Evolutionary conservation across 1,140 invertebrate genomes (phyloP), one percentile per base, ranked within the genome.

Genomic region (Cataglyphis hispanica): DNA sequence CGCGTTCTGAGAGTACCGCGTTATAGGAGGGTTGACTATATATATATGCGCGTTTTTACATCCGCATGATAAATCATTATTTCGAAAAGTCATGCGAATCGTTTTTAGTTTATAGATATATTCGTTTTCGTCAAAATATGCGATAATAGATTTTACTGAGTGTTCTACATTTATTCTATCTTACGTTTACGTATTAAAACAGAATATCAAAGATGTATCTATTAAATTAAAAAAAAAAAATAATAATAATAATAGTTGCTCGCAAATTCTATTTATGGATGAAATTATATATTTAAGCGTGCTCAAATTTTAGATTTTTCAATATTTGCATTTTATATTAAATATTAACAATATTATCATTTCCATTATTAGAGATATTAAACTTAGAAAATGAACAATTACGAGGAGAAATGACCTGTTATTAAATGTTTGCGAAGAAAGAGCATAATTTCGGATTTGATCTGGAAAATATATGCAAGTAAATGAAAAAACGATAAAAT

Each of bases 21-120:
- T n/a, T n/a, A n/a, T n/a, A n/a, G n/a, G n/a, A n/a, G n/a, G n/a
- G n/a, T n/a, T n/a, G n/a, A n/a, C n/a, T n/a, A n/a, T n/a, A n/a
- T n/a, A n/a, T n/a, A n/a, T n/a, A n/a, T n/a, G 7, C 16, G 10
- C 64, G 19, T 72, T 72, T 81, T 70, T 81, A 80, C 22, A 31
- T n/a, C 31, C 2, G 37, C 40, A 4, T 27, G 66, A 69, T n/a
- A 72, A 81, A 40, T 60, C 3, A 43, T 70, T 43, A 67, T 72
- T 83, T 43, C 53, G 37, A 10, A 83, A 83, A 83, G 43, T 46
- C 27, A 31, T 13, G 34, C n/a, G 10, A 80, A 19, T 56, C 64
- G 11, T 11, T 7, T 7, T 53, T 53, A 53, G 67, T 78, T 16
- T 31, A 31, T 25, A 67, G 27, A 72, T 72, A 7, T 70, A 19